A percentile compares a stretch with the other conserved stretches of the same genome.
Evolutionary conservation across 2,888 invertebrate species (phyloP).

Genomic region (Oasisia sp.): DNA sequence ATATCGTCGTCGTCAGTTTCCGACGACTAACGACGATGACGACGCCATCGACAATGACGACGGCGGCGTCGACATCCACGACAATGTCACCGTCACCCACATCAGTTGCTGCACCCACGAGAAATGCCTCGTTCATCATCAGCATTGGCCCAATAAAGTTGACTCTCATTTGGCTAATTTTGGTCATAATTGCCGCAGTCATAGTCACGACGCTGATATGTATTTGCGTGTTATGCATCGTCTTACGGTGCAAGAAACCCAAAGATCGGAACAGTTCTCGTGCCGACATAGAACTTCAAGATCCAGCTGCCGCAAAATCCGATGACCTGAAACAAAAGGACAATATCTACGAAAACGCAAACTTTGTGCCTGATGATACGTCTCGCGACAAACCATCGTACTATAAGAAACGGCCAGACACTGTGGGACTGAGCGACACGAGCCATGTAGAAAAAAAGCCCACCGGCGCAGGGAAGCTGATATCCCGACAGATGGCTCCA

Average conservation of each 20-base stretch:
- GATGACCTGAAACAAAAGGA: not conserved
- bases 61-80: too few species aligned
- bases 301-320: not conserved
- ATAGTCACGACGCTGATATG: not conserved
- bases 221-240: not conserved
- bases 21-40: not conserved
- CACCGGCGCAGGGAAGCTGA: not conserved
- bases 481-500: not conserved
- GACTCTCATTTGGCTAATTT: not conserved
- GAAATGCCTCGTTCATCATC: not conserved
- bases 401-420: not conserved
- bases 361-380: not conserved
- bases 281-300: not conserved
- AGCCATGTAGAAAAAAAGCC: not conserved
- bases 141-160: not conserved
- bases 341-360: not conserved
- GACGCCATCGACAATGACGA: not conserved
- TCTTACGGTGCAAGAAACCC: not conserved
- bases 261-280: not conserved
- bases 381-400: not conserved
- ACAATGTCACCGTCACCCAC: not conserved
- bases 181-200: not conserved
- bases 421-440: not conserved
- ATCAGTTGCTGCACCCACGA: not conserved
- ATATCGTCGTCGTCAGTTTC: not conserved